These are phyloP conservation scores for Oophaga sylvatica DNA, from an alignment of 2,797 vertebrate genomes.

Conservation along the genomic window DNA sequence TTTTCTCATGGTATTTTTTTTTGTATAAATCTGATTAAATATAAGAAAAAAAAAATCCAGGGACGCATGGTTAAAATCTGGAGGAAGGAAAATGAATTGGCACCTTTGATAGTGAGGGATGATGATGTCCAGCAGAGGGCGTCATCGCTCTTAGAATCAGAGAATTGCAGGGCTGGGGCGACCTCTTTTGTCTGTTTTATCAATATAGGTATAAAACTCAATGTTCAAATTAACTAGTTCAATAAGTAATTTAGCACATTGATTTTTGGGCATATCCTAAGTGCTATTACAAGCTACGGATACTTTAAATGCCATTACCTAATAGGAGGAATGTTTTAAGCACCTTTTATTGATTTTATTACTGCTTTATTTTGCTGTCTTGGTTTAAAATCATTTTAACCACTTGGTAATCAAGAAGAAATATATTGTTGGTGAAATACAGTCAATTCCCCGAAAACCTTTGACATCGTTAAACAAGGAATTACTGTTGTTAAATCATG, in stretches of 20 bases:
- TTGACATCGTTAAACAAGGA: slow-evolving; percentile 82
- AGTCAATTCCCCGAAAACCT: slow-evolving; percentile 84
- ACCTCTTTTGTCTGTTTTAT: slow-evolving; percentile 74
- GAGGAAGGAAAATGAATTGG: not conserved
- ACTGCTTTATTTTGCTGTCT: slow-evolving; percentile 85
- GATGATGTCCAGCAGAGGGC: slow-evolving; percentile 74
- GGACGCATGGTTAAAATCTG: not conserved
- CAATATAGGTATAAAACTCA: slow-evolving; percentile 82
- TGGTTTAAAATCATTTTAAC: slow-evolving; percentile 86
- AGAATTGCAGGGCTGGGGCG: slow-evolving; percentile 7
- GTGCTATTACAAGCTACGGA: slow-evolving; percentile 85
- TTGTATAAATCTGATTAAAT: too few species aligned
- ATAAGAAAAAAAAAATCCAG: not conserved
- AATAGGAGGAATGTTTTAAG: slow-evolving; percentile 86
- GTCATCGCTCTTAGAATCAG: slow-evolving; percentile 69
- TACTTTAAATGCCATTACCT: slow-evolving; percentile 88
- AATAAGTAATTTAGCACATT: slow-evolving; percentile 87
- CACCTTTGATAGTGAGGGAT: too few species aligned
- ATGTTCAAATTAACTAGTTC: slow-evolving; percentile 85
- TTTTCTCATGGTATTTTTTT: too few species aligned
- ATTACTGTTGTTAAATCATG: slow-evolving; percentile 81
- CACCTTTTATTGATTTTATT: slow-evolving; percentile 87
- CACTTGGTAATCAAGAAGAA: slow-evolving; percentile 83
- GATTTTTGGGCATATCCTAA: slow-evolving; percentile 84
- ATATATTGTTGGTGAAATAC: slow-evolving; percentile 81